These are phyloP conservation scores for Teinopalpus imperialis DNA, from an alignment of 2,888 invertebrate species.

Conservation along the genomic window DNA sequence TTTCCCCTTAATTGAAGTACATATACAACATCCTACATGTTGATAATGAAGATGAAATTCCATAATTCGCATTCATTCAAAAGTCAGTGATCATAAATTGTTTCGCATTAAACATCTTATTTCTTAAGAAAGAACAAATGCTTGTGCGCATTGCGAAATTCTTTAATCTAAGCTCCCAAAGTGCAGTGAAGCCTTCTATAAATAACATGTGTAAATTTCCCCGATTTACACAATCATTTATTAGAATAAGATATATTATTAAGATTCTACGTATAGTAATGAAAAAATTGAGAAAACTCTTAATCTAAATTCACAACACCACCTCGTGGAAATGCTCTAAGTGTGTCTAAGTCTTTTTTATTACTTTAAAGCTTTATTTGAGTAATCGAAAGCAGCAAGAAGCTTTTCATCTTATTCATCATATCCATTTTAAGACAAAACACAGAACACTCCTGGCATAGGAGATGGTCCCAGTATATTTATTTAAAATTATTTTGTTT, in stretches of 20 bases:
- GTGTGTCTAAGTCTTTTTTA: constrained; percentile 48
- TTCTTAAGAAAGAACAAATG: constrained; percentile 40
- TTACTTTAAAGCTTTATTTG: constrained; percentile 54
- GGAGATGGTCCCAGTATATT: constrained; percentile 77
- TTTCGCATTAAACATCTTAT: constrained; percentile 35
- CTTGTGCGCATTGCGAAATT: constrained; percentile 66
- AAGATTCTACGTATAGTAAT: too few species aligned
- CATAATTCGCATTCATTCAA: constrained; percentile 35
- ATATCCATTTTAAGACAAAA: constrained; percentile 46
- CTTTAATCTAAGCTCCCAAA: constrained; percentile 64
- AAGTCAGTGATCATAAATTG: constrained; percentile 34
- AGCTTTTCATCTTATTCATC: constrained; percentile 50
- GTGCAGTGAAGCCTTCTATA: constrained; percentile 63
- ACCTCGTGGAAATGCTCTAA: constrained; percentile 49
- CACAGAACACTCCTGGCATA: constrained; percentile 60
- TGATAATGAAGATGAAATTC: constrained; percentile 39
- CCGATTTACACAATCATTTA: constrained; percentile 76
- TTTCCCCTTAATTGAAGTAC: constrained; percentile 78
- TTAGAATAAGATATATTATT: not conserved
- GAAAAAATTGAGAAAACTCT: constrained; percentile 35
- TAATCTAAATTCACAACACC: constrained; percentile 68
- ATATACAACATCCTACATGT: constrained; percentile 58
- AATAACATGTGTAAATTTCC: constrained; percentile 77
- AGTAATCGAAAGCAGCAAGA: constrained; percentile 57
- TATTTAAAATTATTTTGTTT: constrained; percentile 40